A percentile compares a stretch with the other conserved stretches of the same genome.
Evolutionary conservation across 2,113 vertebrate species (phyloP).

Genomic region (Tetrax tetrax): DNA sequence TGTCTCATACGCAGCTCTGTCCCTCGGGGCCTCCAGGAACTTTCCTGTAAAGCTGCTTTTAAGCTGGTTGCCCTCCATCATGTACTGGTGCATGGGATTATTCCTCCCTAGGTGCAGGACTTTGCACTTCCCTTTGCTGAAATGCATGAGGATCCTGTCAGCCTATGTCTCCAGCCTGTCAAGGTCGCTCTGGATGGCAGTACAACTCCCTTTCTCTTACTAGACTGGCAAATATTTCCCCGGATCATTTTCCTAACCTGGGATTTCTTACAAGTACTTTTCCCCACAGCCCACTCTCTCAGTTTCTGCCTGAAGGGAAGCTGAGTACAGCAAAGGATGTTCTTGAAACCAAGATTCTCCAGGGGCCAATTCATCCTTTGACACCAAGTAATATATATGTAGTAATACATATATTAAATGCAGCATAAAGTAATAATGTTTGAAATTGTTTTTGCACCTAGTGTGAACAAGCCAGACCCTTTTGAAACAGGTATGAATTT

Average conservation of each 20-base stretch:
- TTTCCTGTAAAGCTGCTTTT: not conserved
- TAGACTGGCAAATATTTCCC: not conserved
- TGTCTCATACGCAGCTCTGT: not conserved
- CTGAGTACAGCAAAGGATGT: not conserved
- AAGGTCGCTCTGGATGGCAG: not conserved
- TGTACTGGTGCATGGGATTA: not conserved
- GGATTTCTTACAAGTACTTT: not conserved
- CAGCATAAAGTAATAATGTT: not conserved
- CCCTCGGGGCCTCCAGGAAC: not conserved
- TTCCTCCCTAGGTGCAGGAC: not conserved
- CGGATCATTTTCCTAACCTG: not conserved
- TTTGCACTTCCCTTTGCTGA: not conserved
- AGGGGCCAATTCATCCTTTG: not conserved
- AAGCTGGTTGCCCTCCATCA: not conserved
- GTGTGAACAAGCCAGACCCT: not conserved
- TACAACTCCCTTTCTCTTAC: not conserved
- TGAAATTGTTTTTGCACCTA: not conserved
- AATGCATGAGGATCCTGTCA: not conserved
- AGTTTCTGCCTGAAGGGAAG: not conserved
- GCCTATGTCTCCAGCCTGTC: not conserved
- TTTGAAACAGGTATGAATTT: not conserved
- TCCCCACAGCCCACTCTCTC: not conserved
- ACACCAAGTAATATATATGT: not conserved
- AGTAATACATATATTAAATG: not conserved
- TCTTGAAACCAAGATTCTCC: slow-evolving; percentile 12